Conservation (phyloP, 2,113 vertebrate genomes). For the Columbina picui region DNA sequence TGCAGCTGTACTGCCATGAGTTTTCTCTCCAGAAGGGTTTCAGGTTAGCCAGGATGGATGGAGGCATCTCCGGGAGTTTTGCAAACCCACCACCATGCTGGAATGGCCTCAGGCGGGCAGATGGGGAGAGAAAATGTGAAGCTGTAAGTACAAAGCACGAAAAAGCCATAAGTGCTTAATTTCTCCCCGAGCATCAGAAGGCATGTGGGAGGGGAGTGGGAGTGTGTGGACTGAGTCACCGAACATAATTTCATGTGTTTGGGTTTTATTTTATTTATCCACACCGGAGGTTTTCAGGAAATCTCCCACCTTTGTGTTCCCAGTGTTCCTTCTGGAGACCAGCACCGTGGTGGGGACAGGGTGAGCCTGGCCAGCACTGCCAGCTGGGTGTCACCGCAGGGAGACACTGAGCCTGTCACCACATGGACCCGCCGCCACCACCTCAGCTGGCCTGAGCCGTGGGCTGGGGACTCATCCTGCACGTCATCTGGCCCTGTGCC, state of each 20-base stretch:
- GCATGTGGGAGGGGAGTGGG: not conserved
- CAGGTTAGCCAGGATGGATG: not conserved
- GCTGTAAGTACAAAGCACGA: not conserved
- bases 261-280: not conserved
- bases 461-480: not conserved
- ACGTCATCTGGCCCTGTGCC: no score
- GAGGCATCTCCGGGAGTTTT: slow-evolving; percentile 14
- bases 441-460: not conserved
- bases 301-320: not conserved
- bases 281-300: not conserved
- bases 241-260: not conserved
- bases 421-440: no score
- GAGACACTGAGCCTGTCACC: no score
- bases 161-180: accelerated
- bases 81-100: not conserved
- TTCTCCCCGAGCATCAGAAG: not conserved
- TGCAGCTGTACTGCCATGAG: accelerated
- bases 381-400: no score
- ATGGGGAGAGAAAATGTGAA: not conserved
- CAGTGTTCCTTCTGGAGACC: not conserved
- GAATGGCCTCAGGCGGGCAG: slow-evolving; percentile 25
- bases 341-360: no score
- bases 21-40: not conserved
- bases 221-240: slow-evolving; percentile 13
- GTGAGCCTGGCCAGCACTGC: no score